Evolutionary conservation across 1,140 invertebrate species (phyloP), one percentile per base, ranked within the genome.

Genomic region (Metaphire vulgaris): DNA sequence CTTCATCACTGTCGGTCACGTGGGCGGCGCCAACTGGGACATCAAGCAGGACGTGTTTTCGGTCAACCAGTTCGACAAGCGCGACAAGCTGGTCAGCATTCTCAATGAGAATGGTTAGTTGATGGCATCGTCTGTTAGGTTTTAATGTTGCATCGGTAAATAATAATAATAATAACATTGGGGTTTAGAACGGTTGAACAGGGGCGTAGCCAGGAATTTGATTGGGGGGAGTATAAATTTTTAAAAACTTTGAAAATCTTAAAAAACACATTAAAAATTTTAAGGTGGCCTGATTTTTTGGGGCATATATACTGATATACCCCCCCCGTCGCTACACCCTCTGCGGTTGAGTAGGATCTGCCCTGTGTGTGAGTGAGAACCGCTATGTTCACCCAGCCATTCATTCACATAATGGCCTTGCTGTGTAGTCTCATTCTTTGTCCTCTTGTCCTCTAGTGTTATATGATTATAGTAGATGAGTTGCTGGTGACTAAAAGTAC

Each of bases 11-110:
- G 96, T 99, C 71, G 98, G 98, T 34, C 91, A 97, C 80, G 97
- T 99, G 31, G 98, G 98, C 21, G 98, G 96, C 78, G 99, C 98
- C 1, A 99, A 96, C 16, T 96, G 99, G 85, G 99, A 99, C 88
- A 99, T 99, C 81, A 98, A 96, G 16, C 98, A 99, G 88, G 97
- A 86, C 0, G 90, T 99, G 77, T 87, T 90, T 73, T 87, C 93
- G 84, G 92, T 97, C 0, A 80, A 82, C 6, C 73, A 83, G n/a
- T 56, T 83, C 56, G 89, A 92, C 2, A 98, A 97, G 82, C 88
- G 91, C 56, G 83, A 87, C 0, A 92, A 91, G 77, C 85, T 98
- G 0, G 84, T 89, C 32, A 90, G 92, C 77, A 84, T 95, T 1
- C 82, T 96, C 0, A 85, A 88, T 76, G 89, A 91, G 76, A 85